Evolutionary conservation across 2,888 invertebrate species (phyloP), one percentile per base, ranked within the genome.

Genomic region (Monochamus alternatus): DNA sequence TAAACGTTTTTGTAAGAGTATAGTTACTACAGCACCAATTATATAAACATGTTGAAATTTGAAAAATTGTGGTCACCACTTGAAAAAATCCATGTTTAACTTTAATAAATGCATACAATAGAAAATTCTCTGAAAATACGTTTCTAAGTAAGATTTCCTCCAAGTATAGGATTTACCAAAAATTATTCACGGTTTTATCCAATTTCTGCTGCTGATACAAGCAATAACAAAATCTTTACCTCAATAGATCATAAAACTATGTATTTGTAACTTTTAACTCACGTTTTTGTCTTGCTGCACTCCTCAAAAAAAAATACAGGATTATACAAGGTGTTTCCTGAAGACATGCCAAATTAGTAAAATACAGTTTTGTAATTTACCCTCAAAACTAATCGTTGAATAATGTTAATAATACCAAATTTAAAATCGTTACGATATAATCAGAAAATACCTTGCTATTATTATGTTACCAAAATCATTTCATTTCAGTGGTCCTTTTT

Each of bases 161-260:
- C 7, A 38, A 38, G 38, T n/a, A 51, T n/a, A 51, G 1, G 22
- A 14, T 55, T n/a, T 55, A 55, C 55, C 22, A 55, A 55, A 47
- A 47, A 47, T 47, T 47, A 12, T 9, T 14, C 51, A 65, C 31
- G 31, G 10, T 60, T 69, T 51, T 52, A 71, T 71, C 71, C 71
- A 71, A 32, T 63, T 71, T 71, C 71, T 71, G 71, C 71, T 47
- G 38, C 32, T 71, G 55, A 38, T 62, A 52, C 52, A 63, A 71
- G 71, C 71, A 71, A 71, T 71, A 71, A 71, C 60, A 63, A 47
- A 51, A 71, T 63, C 60, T 31, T 32, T 66, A 66, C 66, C 66
- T 66, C 66, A 66, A 38, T 66, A 66, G 51, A 52, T 31, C 52
- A 52, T 65, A 65, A 66, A 22, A 55, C 3, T 31, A 32, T 66